Base-by-base conservation (phyloP, 1,140 invertebrate genomes). In the Trachelipus rathkii region DNA sequence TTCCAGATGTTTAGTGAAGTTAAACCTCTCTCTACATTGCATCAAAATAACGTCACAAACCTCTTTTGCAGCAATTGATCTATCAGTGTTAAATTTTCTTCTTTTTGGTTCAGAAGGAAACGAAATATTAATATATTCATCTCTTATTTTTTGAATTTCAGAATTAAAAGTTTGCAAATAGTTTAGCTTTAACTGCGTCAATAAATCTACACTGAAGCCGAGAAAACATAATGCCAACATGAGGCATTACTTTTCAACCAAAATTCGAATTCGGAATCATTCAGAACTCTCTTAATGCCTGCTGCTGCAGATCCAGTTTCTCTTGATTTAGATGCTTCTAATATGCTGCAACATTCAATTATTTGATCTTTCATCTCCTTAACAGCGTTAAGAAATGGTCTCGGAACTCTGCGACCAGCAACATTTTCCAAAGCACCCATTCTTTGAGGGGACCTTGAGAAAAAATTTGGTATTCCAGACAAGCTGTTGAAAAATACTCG, bases 1-100 rank as follows among this genome's bases (percentile, higher is more conserved):
- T 79, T 76, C 74, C 74, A 78, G 45, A 78, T 79, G 78, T 44
- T 76, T 73, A 70, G 74, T 79, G 46, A 79, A 79, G 13, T 33
- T 73, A 6, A 79, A 60, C 43, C 75, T 76, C 24, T 19, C 50
- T 73, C 44, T 74, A 21, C 75, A 76, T 69, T 78, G 77, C 66
- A 75, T 10, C 19, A 74, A 33, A 78, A 78, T 66, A 46, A 73
- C 71, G 23, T 76, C 74, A 78, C 68, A 78, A 33, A 75, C 77
- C 53, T 78, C 77, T 66, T 75, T 78, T 50, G 77, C 74, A 75
- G 73, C 68, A 72, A 72, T 68, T 75, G 45, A 44, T 74, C 66
- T 71, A 50, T 73, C 74, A 24, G 45, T 71, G 5, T 69, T 10
- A 50, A 44, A 66, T 77, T 60, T 19, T 60, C 50, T 60, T 19